Evolutionary conservation across 92 coral and sea anemone genomes (phyloP), one percentile per base, ranked within the genome.

Genomic region (Palythoa heliodiscus): DNA sequence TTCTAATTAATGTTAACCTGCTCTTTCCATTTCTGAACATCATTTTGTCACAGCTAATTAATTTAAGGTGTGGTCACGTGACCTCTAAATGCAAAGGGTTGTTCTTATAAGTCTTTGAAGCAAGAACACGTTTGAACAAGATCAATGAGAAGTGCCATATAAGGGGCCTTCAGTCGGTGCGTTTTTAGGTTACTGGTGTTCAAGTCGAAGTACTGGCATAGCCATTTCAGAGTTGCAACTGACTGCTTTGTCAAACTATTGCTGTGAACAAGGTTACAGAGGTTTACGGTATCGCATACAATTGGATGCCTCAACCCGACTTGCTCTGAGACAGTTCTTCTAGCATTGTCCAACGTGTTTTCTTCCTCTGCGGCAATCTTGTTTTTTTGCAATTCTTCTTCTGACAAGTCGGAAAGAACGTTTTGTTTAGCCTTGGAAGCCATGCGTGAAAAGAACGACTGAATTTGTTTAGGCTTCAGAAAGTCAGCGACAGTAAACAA

Each of bases 401-500:
- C 64, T 9, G 64, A 4, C 17, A 57, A 5, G 4, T 57, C 16
- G 3, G 64, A 57, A 57, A 57, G 64, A 9, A 57, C 64, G 7
- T 57, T 57, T 57, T 14, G 64, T 57, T 57, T 57, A 4, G 64
- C 4, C 19, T 57, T 57, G 4, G 64, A 57, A 17, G 75, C 75
- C 75, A 13, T 71, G 52, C 75, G 75, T 1, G 75, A 71, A 10
- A 71, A 71, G 20, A 71, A 71, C 37, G 20, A 37, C n/a, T 37
- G 52, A 3, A 71, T 71, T 40, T 72, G 76, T n/a, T 72, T 57
- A 8, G 54, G 23, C 19, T 39, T 78, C 66, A 87, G 38, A 72
- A 77, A 77, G 12, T 86, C 85, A 39, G 77, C 78, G 39, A 75
- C 52, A 35, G 50, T 61, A 70, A 87, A 87, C 73, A 86, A 73